A percentile compares a stretch with the other conserved stretches of the same genome.
These are phyloP conservation scores for Nemurella pictetii DNA, from an alignment of 2,888 invertebrate genomes.

Conservation along the genomic window DNA sequence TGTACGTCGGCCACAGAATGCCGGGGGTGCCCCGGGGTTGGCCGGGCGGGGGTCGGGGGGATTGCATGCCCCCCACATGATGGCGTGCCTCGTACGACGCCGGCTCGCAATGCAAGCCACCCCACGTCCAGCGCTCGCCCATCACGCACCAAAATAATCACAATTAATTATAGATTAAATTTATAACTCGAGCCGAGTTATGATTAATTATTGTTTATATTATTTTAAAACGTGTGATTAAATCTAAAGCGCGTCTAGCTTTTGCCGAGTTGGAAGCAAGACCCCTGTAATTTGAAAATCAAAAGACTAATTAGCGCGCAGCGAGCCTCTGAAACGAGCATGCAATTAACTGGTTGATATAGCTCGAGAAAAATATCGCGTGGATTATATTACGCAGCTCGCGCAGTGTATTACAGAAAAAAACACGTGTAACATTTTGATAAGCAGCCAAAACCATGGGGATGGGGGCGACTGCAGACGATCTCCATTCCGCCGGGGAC, in stretches of 20 bases:
- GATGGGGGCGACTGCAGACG: not conserved
- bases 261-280: not conserved
- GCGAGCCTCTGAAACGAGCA: not conserved
- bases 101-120: not conserved
- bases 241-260: not conserved
- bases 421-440: not conserved
- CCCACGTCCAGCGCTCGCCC: not conserved
- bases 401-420: not conserved
- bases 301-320: not conserved
- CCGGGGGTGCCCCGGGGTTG: not conserved
- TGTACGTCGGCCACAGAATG: not conserved
- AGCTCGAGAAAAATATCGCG: not conserved
- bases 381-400: not conserved
- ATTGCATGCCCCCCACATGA: not conserved
- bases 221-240: not conserved
- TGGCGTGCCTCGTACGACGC: not conserved
- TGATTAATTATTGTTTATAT: not conserved
- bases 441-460: not conserved
- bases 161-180: slow-evolving; percentile 15
- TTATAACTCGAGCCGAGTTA: not conserved
- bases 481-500: not conserved
- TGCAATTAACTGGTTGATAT: not conserved
- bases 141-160: slow-evolving; percentile 23
- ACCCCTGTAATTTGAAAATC: not conserved
- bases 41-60: not conserved